Percentiles rank a stretch among this genome's conserved stretches.
These are phyloP conservation scores for Bombus pyrosoma DNA, from an alignment of 1,140 invertebrate genomes.

Conservation along the genomic window DNA sequence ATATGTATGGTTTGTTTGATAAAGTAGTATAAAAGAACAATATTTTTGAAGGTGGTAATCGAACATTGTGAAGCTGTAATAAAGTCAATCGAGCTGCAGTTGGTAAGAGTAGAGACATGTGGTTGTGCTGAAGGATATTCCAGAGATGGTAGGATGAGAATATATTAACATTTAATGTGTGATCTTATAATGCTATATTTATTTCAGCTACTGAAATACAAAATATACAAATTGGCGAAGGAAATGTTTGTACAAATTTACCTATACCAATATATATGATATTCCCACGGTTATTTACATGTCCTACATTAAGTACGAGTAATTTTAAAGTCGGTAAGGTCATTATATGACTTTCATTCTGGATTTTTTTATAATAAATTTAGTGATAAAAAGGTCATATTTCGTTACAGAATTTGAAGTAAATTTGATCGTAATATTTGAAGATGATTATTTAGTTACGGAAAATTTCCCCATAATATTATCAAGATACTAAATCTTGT, in stretches of 20 bases:
- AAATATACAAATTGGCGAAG: constrained; percentile 98
- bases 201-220: constrained; percentile 96
- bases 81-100: constrained; percentile 96
- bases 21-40: neutral
- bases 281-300: constrained; percentile 97
- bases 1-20: neutral
- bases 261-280: constrained; percentile 97
- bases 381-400: neutral
- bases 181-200: constrained; percentile 6
- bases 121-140: constrained; percentile 97
- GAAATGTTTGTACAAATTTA: constrained; percentile 91
- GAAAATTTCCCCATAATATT: constrained; percentile 97
- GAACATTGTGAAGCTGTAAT: constrained; percentile 91
- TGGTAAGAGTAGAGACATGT: constrained; percentile 97
- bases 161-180: neutral
- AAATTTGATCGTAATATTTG: constrained; percentile 96
- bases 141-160: constrained; percentile 89
- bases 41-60: constrained; percentile 84
- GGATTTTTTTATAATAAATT: neutral
- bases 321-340: constrained; percentile 97
- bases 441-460: constrained; percentile 96
- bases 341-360: constrained; percentile 22
- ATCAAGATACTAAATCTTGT: constrained; percentile 82
- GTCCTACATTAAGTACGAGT: constrained; percentile 93
- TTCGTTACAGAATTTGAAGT: constrained; percentile 95